Evolutionary conservation across 2,113 vertebrate genomes (phyloP).

Genomic region (Megaleporinus macrocephalus): DNA sequence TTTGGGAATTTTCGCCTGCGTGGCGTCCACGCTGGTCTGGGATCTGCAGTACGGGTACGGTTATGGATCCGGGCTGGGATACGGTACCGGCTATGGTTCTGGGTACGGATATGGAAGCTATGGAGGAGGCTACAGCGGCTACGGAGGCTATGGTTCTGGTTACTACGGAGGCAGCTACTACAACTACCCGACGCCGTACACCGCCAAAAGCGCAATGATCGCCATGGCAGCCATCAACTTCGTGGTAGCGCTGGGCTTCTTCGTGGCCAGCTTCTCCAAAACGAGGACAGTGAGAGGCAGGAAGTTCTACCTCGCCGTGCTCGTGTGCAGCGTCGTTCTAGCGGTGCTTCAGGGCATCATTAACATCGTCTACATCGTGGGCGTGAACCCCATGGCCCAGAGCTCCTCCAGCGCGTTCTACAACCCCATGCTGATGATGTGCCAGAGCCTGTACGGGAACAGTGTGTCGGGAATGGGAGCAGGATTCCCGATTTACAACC

Average conservation of each 20-base stretch:
- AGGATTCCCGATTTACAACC: slow-evolving; percentile 79
- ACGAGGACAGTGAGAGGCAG: slow-evolving; percentile 72
- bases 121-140: slow-evolving; percentile 62
- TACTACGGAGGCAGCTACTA: slow-evolving; percentile 50
- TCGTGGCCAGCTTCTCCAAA: slow-evolving; percentile 81
- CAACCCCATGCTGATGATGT: slow-evolving; percentile 83
- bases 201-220: slow-evolving; percentile 87
- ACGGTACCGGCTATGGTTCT: slow-evolving; percentile 63
- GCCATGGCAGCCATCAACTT: slow-evolving; percentile 86
- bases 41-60: slow-evolving; percentile 80
- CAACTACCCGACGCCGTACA: slow-evolving; percentile 80
- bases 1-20: slow-evolving; percentile 86
- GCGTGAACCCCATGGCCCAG: slow-evolving; percentile 87
- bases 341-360: slow-evolving; percentile 83
- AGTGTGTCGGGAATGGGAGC: slow-evolving; percentile 72
- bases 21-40: slow-evolving; percentile 91
- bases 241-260: slow-evolving; percentile 75
- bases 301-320: slow-evolving; percentile 80
- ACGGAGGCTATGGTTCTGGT: slow-evolving; percentile 59
- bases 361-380: slow-evolving; percentile 86
- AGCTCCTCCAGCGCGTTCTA: slow-evolving; percentile 78
- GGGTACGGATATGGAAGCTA: slow-evolving; percentile 56
- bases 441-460: slow-evolving; percentile 80
- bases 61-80: slow-evolving; percentile 47
- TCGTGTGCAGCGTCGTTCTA: slow-evolving; percentile 75